Evolutionary conservation across 2,888 invertebrate species (phyloP).

Genomic region (Sympetrum striolatum): DNA sequence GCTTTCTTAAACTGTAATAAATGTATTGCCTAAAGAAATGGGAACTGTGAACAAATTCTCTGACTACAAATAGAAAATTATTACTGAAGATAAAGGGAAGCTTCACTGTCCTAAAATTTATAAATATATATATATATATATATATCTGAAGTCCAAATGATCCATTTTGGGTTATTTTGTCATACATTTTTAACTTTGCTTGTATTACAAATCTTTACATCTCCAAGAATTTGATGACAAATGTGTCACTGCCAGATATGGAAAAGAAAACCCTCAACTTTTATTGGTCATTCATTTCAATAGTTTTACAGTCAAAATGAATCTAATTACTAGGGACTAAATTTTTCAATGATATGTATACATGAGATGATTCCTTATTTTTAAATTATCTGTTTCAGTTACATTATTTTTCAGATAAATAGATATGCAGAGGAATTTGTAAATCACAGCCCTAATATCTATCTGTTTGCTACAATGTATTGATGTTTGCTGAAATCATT

Average conservation of each 20-base stretch:
- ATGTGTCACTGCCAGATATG: neutral
- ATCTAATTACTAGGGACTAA: neutral
- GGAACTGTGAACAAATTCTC: neutral
- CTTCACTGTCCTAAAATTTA: neutral
- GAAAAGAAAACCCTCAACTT: neutral
- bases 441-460: too few species aligned
- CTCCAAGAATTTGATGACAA: neutral
- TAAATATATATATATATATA: neutral
- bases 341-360: neutral
- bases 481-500: too few species aligned
- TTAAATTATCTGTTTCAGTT: neutral
- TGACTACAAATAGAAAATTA: neutral
- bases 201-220: neutral
- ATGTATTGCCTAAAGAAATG: neutral
- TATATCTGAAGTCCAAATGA: constrained; percentile 19
- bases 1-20: neutral
- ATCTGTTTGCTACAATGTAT: too few species aligned
- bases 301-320: neutral
- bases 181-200: constrained; percentile 25
- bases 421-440: too few species aligned
- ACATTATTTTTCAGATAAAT: too few species aligned
- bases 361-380: neutral
- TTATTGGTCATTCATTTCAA: neutral
- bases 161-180: constrained; percentile 28
- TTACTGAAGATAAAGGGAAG: neutral